Evolutionary conservation across 2,113 vertebrate genomes (phyloP).

Genomic region (Ciconia stormi): DNA sequence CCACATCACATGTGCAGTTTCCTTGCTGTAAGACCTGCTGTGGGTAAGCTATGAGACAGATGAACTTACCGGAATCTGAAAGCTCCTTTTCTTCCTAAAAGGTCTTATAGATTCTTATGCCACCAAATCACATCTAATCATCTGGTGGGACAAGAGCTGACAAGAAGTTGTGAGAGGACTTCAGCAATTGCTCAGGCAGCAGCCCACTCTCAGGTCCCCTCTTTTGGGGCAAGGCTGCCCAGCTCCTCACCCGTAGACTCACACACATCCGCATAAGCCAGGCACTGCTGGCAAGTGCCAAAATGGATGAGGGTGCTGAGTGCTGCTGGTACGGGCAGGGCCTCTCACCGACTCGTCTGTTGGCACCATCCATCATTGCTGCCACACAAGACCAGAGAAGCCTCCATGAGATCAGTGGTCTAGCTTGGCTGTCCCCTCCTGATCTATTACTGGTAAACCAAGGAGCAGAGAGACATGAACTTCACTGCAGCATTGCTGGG

Average conservation of each 20-base stretch:
- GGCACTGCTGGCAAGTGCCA: neutral
- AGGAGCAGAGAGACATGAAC: neutral
- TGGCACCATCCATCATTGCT: neutral
- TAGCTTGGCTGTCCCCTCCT: neutral
- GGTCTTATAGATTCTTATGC: neutral
- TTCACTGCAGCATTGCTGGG: neutral
- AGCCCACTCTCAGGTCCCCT: neutral
- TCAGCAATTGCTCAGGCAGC: neutral
- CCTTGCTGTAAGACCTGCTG: neutral
- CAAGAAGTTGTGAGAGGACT: neutral
- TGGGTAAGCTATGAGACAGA: neutral
- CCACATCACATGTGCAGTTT: neutral
- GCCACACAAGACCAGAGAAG: neutral
- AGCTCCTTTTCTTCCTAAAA: neutral
- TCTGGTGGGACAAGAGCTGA: neutral
- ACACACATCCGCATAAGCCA: rapidly evolving
- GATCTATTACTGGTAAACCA: neutral
- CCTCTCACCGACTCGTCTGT: rapidly evolving
- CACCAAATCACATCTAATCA: neutral
- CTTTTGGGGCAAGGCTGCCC: neutral
- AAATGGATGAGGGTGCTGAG: rapidly evolving
- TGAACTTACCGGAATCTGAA: neutral
- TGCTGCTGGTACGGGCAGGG: neutral
- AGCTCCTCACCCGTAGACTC: rapidly evolving
- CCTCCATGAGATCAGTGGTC: neutral